Conservation (phyloP, 2,113 vertebrate genomes). For the Poecile atricapillus region DNA sequence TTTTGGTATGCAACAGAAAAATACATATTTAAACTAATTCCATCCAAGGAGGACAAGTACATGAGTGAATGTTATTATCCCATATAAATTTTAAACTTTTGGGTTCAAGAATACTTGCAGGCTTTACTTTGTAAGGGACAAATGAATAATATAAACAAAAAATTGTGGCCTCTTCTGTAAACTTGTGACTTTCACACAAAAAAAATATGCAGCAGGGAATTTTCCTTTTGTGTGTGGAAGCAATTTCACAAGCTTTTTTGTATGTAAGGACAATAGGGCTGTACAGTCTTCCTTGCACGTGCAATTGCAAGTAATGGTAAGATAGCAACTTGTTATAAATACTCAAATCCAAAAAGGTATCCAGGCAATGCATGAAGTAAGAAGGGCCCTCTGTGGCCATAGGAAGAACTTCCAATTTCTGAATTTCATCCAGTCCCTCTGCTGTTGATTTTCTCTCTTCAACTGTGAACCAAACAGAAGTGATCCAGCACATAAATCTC, state of each 20-base stretch:
- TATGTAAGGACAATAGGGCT: background rate
- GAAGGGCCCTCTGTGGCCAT: constrained; percentile 10
- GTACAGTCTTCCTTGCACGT: background rate
- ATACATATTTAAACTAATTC: background rate
- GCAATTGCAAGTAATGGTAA: background rate
- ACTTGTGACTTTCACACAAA: background rate
- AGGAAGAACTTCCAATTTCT: background rate
- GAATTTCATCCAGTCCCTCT: background rate
- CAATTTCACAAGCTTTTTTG: background rate
- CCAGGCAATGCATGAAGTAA: background rate
- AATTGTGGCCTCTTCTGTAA: background rate
- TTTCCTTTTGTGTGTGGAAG: background rate
- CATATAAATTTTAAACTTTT: background rate
- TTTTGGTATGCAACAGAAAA: background rate
- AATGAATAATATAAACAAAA: background rate
- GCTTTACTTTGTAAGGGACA: background rate
- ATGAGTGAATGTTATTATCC: background rate
- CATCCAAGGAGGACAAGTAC: background rate
- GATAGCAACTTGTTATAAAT: background rate
- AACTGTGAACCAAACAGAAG: background rate
- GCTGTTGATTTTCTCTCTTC: background rate
- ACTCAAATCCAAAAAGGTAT: background rate
- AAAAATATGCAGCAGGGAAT: background rate
- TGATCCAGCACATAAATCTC: background rate
- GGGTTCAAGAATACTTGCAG: background rate